Conservation (phyloP, 23 tunicate species). For the Phallusia fumigata region DNA sequence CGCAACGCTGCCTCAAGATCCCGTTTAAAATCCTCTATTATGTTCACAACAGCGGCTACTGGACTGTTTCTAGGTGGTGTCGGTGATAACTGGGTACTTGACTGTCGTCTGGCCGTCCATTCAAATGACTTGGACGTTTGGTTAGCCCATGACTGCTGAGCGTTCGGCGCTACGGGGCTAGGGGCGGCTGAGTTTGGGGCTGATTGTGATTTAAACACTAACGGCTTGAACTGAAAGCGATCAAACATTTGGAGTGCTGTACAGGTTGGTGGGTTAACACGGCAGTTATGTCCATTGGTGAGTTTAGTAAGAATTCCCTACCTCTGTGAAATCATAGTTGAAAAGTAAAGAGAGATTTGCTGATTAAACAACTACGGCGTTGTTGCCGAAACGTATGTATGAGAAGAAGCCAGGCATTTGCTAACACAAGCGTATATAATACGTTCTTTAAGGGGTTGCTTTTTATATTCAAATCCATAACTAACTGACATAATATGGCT, state of each 20-base stretch:
- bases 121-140: slow-evolving; percentile 8
- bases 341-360: not conserved
- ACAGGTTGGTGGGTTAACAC: no score
- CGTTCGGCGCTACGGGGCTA: slow-evolving; percentile 27
- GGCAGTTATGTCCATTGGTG: not conserved
- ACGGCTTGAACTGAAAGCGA: slow-evolving; percentile 56
- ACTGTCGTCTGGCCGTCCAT: slow-evolving; percentile 43
- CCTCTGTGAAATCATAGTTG: not conserved
- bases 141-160: not conserved
- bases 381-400: no score
- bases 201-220: slow-evolving; percentile 43
- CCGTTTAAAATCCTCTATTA: slow-evolving; percentile 58
- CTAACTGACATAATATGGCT: no score
- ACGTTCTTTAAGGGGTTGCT: no score
- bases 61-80: slow-evolving; percentile 48
- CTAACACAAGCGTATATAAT: no score
- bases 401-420: no score
- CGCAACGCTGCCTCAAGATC: slow-evolving; percentile 60
- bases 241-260: slow-evolving; percentile 7
- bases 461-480: no score
- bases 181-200: slow-evolving; percentile 34
- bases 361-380: not conserved
- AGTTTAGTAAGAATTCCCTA: not conserved
- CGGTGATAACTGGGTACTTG: slow-evolving; percentile 16
- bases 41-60: slow-evolving; percentile 55